Base-by-base conservation (phyloP, 30 jellyfish, hydroid and myxozoan genomes). In the Nemopilema nomurai region DNA sequence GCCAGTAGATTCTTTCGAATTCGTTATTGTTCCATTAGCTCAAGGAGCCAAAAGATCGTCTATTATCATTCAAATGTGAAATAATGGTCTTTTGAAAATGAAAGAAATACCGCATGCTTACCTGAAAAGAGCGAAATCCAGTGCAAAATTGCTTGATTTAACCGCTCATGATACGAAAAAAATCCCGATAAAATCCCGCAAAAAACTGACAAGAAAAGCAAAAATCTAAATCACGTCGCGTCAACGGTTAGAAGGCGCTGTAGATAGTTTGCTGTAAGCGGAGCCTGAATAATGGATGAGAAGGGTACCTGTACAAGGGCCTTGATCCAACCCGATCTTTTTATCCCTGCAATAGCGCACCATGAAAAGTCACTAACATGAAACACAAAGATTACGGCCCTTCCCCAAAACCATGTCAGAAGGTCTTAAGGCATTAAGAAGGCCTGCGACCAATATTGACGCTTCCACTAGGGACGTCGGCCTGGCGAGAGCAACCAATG, bases 311-410 rank as follows among this genome's bases (percentile, higher is more conserved):
- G 92, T 28, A 29, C 26, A 18, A 71, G 86, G 92, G 92, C 74
- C 92, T 72, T 83, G 92, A 83, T 83, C 92, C 86, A 71, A 31
- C 66, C 92, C 92, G 92, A 83, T 83, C 92, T 83, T 83, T 83
- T 83, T 83, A 83, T 70, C 92, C 75, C 92, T 26, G 81, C 92
- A 83, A 67, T 73, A 83, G 80, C 67, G 67, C 66, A 83, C 92
- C 92, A 79, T 83, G 92, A 83, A 83, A 72, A 83, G 92, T 83
- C 92, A 83, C 86, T 49, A 51, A 71, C 86, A 70, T 28, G 76
- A 67, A 67, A 67, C 82, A 67, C 67, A 62, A 78, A 78, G 88
- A 65, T 78, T 78, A 78, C 66, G 81, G 24, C 27, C 64, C 72
- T 19, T 19, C 21, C 29, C 29, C 26, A 63, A 18, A 24, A 51